phyloP scores from a whole-genome alignment of 2,888 invertebrate genomes.

The Strigamia transsilvanica region DNA sequence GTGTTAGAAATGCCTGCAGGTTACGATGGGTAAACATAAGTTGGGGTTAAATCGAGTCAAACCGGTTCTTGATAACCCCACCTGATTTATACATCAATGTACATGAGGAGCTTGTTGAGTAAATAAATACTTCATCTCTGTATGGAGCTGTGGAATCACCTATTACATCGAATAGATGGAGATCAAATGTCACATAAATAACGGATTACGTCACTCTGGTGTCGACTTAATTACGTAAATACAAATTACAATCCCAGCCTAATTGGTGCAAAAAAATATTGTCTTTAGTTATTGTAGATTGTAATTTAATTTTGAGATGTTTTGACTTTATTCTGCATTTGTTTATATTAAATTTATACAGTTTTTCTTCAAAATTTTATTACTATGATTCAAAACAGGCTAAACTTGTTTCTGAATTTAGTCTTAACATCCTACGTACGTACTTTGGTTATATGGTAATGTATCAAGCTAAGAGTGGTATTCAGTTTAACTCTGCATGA shows the following conservation, averaged over 20 bases:
- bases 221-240: conserved; percentile 4
- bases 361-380: conserved; percentile 22
- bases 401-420: conserved; percentile 33
- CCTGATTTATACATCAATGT: conserved; percentile 39
- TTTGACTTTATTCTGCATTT: background rate
- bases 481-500: conserved; percentile 11
- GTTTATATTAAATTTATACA: conserved; percentile 26
- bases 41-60: conserved; percentile 26
- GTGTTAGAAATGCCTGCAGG: conserved; percentile 36
- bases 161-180: conserved; percentile 21
- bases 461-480: conserved; percentile 28
- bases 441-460: conserved; percentile 41
- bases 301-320: conserved; percentile 18
- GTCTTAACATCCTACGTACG: conserved; percentile 13
- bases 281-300: background rate
- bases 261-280: background rate
- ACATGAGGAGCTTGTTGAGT: conserved; percentile 5
- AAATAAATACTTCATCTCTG: conserved; percentile 42
- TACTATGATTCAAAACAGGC: conserved; percentile 39
- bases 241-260: background rate
- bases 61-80: conserved; percentile 31
- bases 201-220: conserved; percentile 17
- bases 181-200: conserved; percentile 30
- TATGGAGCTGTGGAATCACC: conserved; percentile 11
- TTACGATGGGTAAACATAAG: conserved; percentile 19